These are phyloP conservation scores for Trichomalopsis sarcophagae DNA, from an alignment of 1,140 invertebrate genomes.

Conservation along the genomic window DNA sequence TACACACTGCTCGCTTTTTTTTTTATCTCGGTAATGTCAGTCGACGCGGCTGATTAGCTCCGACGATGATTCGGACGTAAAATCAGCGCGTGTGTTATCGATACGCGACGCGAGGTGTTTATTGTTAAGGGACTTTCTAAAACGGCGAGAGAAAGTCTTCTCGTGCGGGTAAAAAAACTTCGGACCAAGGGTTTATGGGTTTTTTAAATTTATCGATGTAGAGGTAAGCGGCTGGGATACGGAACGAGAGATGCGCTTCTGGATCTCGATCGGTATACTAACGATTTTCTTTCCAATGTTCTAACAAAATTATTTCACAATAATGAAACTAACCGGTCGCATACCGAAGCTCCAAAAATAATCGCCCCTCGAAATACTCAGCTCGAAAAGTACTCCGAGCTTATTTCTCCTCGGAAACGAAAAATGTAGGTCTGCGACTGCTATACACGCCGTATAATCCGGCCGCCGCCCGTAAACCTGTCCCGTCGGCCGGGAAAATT, in stretches of 20 bases:
- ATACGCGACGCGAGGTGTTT: background rate
- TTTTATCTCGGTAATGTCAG: background rate
- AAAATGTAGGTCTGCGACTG: background rate
- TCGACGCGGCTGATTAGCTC: background rate
- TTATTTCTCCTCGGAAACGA: background rate
- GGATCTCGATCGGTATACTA: too few species aligned
- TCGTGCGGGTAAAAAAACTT: background rate
- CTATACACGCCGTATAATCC: background rate
- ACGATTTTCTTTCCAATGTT: too few species aligned
- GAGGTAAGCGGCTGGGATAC: too few species aligned
- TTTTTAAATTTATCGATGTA: background rate
- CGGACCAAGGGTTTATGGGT: background rate
- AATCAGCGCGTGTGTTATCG: background rate
- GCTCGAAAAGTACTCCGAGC: background rate
- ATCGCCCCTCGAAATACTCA: background rate
- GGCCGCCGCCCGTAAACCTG: background rate
- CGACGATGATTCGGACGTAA: background rate
- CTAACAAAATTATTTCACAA: too few species aligned
- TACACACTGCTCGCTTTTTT: background rate
- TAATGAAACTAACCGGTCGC: too few species aligned
- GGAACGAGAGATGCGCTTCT: too few species aligned
- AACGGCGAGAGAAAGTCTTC: background rate
- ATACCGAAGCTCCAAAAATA: too few species aligned
- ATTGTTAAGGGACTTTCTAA: conserved; percentile 4
- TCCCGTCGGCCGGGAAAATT: background rate